phyloP scores from a whole-genome alignment of 2,888 invertebrate genomes.

The Eremobia ochroleuca region DNA sequence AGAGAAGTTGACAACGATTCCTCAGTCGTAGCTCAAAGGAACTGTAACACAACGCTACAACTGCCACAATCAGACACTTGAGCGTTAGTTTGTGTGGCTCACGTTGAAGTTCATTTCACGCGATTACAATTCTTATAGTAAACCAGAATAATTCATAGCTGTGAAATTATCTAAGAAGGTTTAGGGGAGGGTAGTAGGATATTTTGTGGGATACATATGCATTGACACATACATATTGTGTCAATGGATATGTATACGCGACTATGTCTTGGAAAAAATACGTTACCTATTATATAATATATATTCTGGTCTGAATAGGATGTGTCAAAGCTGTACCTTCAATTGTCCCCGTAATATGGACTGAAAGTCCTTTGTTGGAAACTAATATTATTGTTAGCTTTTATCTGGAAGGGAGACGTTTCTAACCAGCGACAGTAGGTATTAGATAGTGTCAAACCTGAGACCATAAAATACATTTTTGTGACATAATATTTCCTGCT shows the following conservation, averaged over 20 bases:
- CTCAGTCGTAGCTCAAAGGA: slow-evolving; percentile 12
- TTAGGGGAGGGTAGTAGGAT: too few species aligned
- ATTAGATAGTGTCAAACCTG: slow-evolving; percentile 4
- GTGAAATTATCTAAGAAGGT: neutral
- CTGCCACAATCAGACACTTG: neutral
- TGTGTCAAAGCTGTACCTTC: neutral
- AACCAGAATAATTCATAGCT: neutral
- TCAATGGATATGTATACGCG: neutral
- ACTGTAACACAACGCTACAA: neutral
- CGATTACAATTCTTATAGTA: slow-evolving; percentile 16
- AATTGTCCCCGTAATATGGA: neutral
- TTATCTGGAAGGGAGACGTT: neutral
- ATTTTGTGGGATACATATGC: too few species aligned
- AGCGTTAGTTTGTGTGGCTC: neutral
- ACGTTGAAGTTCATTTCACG: slow-evolving; percentile 11
- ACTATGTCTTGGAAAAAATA: neutral
- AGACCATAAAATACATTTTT: slow-evolving; percentile 14
- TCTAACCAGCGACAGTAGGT: neutral
- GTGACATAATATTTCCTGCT: slow-evolving; percentile 7
- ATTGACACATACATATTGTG: too few species aligned
- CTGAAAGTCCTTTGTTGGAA: neutral
- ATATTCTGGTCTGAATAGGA: neutral
- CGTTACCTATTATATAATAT: neutral
- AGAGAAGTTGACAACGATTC: neutral
- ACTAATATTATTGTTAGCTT: neutral